Evolutionary conservation across 2,113 vertebrate species (phyloP).

Genomic region (Zeus faber): DNA sequence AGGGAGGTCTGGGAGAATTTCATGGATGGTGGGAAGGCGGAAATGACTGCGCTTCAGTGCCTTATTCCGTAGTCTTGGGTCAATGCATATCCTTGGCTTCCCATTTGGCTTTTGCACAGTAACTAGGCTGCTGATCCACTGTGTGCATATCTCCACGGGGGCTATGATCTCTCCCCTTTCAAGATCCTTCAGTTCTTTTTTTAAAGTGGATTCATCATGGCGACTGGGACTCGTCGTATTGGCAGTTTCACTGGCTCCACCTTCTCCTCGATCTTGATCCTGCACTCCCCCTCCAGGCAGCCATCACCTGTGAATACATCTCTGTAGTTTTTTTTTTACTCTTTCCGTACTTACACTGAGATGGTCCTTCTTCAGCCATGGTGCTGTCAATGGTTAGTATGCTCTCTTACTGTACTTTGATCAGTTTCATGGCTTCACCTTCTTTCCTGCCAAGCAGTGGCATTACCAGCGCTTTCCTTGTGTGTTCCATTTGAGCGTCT

Average conservation of each 20-base stretch:
- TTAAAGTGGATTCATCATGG: neutral
- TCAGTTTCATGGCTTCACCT: constrained; percentile 23
- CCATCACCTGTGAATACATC: constrained; percentile 29
- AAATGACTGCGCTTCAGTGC: constrained; percentile 17
- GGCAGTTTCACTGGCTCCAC: constrained; percentile 24
- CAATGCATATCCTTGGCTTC: constrained; percentile 15
- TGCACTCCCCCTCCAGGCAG: constrained; percentile 22
- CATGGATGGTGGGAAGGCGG: constrained; percentile 12
- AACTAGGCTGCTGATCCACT: constrained; percentile 18
- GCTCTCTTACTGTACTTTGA: constrained; percentile 30
- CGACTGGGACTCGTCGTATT: constrained; percentile 15
- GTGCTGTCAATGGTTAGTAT: constrained; percentile 19
- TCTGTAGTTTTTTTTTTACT: constrained; percentile 8
- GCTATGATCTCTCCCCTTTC: constrained; percentile 25
- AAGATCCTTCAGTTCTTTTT: no score
- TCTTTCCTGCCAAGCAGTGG: constrained; percentile 18
- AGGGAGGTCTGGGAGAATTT: constrained; percentile 12
- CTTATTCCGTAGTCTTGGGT: constrained; percentile 19
- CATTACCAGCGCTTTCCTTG: constrained; percentile 30
- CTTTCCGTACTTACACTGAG: constrained; percentile 9
- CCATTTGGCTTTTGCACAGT: constrained; percentile 6
- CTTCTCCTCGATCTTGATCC: constrained; percentile 10
- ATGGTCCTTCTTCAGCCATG: neutral
- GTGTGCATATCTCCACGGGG: constrained; percentile 11
- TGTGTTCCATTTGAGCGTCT: constrained; percentile 23